Evolutionary conservation across 2,113 vertebrate species (phyloP), one percentile per base, ranked within the genome.

Genomic region (Carassius gibelio): DNA sequence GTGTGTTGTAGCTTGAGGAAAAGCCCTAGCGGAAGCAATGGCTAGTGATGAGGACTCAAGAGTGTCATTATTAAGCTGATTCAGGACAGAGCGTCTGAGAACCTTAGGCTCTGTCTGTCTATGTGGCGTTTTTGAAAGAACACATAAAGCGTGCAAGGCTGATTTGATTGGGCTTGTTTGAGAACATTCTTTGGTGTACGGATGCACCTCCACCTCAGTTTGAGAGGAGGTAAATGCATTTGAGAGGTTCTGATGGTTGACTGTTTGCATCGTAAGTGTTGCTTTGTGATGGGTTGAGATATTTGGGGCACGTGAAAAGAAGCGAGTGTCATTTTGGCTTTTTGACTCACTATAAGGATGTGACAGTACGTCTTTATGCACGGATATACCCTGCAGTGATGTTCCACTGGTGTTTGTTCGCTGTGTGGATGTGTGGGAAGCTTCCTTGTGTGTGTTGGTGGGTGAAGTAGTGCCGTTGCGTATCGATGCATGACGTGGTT

Each of bases 171-270:
- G 66, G 68, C 66, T 84, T 17, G 78, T 57, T 66, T 74, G 81
- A 57, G 64, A 21, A 21, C 11, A 5, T 26, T 78, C 62, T 23
- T 21, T 61, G n/a, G 62, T 76, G 64, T 66, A 66, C 0, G 68
- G 38, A 83, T 14, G 75, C 66, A 83, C 69, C 61, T 85, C 83
- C 78, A 82, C 81, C n/a, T 71, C n/a, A 13, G 62, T 74, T 71
- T 75, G 84, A 84, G 85, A 72, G 45, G 71, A 19, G 45, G 52
- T 78, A 81, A 84, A 55, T 26, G 85, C 62, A 52, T 82, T 86
- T 48, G 81, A 64, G 71, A 52, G 50, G 50, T 83, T 84, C 75
- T 76, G 81, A 87, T 72, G 38, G 66, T 64, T 62, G 50, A 45
- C 15, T 48, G 55, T 82, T 45, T 52, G 61, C 19, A n/a, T 84